Evolutionary conservation across 1,140 invertebrate genomes (phyloP).

Genomic region (Drosophila ficusphila): DNA sequence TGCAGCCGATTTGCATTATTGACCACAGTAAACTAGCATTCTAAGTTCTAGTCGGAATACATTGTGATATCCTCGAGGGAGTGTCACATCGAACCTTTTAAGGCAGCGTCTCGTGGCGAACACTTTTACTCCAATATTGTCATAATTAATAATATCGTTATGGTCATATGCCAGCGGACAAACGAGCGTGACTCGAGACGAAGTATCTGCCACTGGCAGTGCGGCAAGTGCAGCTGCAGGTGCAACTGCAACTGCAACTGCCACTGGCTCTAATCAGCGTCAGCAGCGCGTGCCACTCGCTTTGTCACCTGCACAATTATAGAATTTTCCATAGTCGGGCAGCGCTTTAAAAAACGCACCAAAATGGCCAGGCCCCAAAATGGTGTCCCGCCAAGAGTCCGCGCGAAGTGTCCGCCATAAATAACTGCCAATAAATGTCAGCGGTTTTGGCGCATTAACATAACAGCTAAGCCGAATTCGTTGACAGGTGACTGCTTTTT

Average conservation of each 20-base stretch:
- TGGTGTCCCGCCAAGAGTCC: slow-evolving; percentile 44
- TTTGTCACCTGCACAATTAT: slow-evolving; percentile 73
- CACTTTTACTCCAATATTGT: slow-evolving; percentile 80
- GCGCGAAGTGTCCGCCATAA: slow-evolving; percentile 59
- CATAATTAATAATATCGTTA: slow-evolving; percentile 77
- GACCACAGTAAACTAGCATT: slow-evolving; percentile 6
- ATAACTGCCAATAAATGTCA: slow-evolving; percentile 80
- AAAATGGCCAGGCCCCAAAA: slow-evolving; percentile 66
- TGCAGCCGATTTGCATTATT: too few relatives aligned
- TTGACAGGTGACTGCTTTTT: slow-evolving; percentile 58
- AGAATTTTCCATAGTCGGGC: slow-evolving; percentile 56
- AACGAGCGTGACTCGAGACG: slow-evolving; percentile 37
- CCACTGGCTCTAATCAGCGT: slow-evolving; percentile 64
- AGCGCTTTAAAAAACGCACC: slow-evolving; percentile 36
- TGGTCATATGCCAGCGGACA: slow-evolving; percentile 46
- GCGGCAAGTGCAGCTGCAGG: slow-evolving; percentile 3
- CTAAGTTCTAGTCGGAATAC: background rate
- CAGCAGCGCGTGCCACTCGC: slow-evolving; percentile 65
- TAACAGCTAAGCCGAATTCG: slow-evolving; percentile 73
- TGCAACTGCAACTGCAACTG: slow-evolving; percentile 6
- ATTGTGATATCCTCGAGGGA: slow-evolving; percentile 32
- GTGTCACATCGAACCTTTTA: slow-evolving; percentile 7
- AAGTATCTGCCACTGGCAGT: slow-evolving; percentile 25
- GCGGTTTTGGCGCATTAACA: slow-evolving; percentile 78
- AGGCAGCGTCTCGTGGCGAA: slow-evolving; percentile 37